These are phyloP conservation scores for Isoperla grammatica DNA, from an alignment of 2,888 invertebrate genomes.

Conservation along the genomic window DNA sequence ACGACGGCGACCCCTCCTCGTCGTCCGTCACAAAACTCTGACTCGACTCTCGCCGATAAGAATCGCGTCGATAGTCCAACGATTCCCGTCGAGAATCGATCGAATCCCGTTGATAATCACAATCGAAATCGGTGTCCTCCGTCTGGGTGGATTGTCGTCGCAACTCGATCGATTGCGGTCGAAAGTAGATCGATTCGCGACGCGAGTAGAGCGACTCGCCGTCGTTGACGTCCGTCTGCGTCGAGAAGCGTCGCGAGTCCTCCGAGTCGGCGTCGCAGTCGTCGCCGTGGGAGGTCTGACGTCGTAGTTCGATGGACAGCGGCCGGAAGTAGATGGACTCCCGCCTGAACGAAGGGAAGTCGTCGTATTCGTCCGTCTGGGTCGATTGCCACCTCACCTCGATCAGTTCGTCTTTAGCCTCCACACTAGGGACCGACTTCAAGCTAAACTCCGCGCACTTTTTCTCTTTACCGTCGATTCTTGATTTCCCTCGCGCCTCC, in stretches of 20 bases:
- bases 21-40: slow-evolving; percentile 26
- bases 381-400: slow-evolving; percentile 15
- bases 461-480: neutral
- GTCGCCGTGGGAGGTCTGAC: neutral
- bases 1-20: slow-evolving; percentile 18
- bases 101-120: slow-evolving; percentile 25
- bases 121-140: slow-evolving; percentile 14
- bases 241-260: slow-evolving; percentile 12
- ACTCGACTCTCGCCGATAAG: slow-evolving; percentile 26
- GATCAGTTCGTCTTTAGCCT: slow-evolving; percentile 7
- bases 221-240: slow-evolving; percentile 8
- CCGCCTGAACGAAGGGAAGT: neutral
- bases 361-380: slow-evolving; percentile 9
- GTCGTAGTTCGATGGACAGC: neutral
- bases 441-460: neutral
- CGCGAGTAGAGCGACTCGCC: slow-evolving; percentile 6
- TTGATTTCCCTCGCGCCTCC: neutral
- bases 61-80: slow-evolving; percentile 25
- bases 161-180: slow-evolving; percentile 12
- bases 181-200: slow-evolving; percentile 14
- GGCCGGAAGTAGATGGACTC: neutral
- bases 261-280: slow-evolving; percentile 1
- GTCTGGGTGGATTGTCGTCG: slow-evolving; percentile 12
- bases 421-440: neutral
- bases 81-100: slow-evolving; percentile 26